phyloP scores from a whole-genome alignment of 2,888 invertebrate species.

The Pyrochroa serraticornis region DNA sequence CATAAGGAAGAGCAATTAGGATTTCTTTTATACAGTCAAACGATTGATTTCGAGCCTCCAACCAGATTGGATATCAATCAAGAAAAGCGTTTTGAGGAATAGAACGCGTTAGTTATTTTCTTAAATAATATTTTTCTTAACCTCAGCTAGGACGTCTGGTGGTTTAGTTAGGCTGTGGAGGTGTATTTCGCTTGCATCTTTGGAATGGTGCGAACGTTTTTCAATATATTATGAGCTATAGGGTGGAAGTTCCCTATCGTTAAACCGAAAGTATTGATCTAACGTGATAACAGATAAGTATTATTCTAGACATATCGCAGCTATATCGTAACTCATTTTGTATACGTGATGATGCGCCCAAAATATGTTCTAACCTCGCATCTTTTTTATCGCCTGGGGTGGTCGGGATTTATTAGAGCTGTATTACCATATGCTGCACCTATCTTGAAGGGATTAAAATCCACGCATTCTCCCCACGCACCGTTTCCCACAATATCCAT shows the following conservation, averaged over 20 bases:
- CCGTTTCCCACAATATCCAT: too few relatives aligned
- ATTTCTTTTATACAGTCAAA: too few relatives aligned
- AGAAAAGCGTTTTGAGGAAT: too few relatives aligned
- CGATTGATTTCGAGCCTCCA: too few relatives aligned
- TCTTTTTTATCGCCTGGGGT: slow-evolving; percentile 18
- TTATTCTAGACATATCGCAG: slow-evolving; percentile 10
- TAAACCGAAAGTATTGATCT: slow-evolving; percentile 3
- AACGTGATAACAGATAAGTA: slow-evolving; percentile 6
- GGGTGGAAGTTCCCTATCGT: background rate
- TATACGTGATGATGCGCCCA: slow-evolving; percentile 24
- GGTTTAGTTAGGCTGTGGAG: background rate
- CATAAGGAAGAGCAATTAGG: too few relatives aligned
- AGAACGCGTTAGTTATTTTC: too few relatives aligned
- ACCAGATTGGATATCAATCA: too few relatives aligned
- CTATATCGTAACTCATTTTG: slow-evolving; percentile 18
- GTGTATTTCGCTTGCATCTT: background rate
- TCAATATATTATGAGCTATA: background rate
- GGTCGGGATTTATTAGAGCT: slow-evolving; percentile 24
- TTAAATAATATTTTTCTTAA: too few relatives aligned
- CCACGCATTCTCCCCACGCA: background rate
- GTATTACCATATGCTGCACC: slow-evolving; percentile 27
- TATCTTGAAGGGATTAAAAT: slow-evolving; percentile 17
- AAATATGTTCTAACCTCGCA: slow-evolving; percentile 24
- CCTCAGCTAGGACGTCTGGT: too few relatives aligned
- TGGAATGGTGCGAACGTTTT: background rate